Conservation (phyloP, 1,140 invertebrate genomes). For the Onthophagus taurus region DNA sequence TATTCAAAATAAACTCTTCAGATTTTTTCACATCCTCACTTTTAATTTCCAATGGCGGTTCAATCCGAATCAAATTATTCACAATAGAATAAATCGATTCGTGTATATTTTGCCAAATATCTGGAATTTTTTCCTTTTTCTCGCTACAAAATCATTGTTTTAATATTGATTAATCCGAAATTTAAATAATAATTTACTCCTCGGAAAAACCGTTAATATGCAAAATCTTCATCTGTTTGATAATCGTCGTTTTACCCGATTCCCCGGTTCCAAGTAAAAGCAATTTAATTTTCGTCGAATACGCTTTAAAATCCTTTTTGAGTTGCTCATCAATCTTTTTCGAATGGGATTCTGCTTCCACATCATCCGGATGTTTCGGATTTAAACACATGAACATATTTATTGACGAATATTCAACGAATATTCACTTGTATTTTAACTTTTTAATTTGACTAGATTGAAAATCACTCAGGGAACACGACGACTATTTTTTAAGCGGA, state of each 20-base stretch:
- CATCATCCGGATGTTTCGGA: too few species aligned
- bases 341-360: too few species aligned
- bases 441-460: too few species aligned
- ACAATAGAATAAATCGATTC: conserved; percentile 56
- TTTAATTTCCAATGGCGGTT: conserved; percentile 40
- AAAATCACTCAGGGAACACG: too few species aligned
- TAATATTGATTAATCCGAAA: neutral
- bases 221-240: conserved; percentile 76
- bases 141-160: conserved; percentile 41
- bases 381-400: too few species aligned
- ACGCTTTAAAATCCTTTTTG: conserved; percentile 11
- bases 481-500: too few species aligned
- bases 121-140: conserved; percentile 47
- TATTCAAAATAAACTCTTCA: conserved; percentile 45
- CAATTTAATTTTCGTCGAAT: conserved; percentile 40
- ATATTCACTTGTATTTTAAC: too few species aligned
- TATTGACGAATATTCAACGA: too few species aligned
- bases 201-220: conserved; percentile 60
- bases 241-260: conserved; percentile 68
- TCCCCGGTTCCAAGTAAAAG: conserved; percentile 58
- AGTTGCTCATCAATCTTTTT: conserved; percentile 17
- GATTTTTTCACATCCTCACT: conserved; percentile 40
- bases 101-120: conserved; percentile 56
- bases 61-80: conserved; percentile 44
- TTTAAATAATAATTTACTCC: conserved; percentile 41